A percentile compares a stretch with the other conserved stretches of the same genome.
These are phyloP conservation scores for Capitella teleta DNA, from an alignment of 1,140 invertebrate genomes.

Conservation along the genomic window DNA sequence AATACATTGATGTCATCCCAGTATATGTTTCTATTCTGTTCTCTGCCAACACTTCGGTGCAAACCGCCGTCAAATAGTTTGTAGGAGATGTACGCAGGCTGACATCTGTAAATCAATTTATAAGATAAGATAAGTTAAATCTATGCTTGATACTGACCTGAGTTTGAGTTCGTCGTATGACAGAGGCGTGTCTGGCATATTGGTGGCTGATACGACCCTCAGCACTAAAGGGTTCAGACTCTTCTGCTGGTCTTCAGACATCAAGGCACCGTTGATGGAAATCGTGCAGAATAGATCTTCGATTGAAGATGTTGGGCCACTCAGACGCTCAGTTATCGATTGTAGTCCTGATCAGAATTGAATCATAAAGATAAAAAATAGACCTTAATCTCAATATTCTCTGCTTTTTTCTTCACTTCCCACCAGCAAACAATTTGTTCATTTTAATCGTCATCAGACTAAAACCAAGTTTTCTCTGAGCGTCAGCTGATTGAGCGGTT, in stretches of 20 bases:
- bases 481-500: too few species aligned
- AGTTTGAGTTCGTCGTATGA: slow-evolving; percentile 22
- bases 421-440: too few species aligned
- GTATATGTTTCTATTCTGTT: slow-evolving; percentile 29
- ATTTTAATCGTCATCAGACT: too few species aligned
- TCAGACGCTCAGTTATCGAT: slow-evolving; percentile 26
- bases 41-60: slow-evolving; percentile 23
- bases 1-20: slow-evolving; percentile 39
- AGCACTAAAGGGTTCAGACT: slow-evolving; percentile 38
- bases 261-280: slow-evolving; percentile 22
- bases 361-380: neutral
- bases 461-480: too few species aligned
- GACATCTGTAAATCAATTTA: slow-evolving; percentile 25
- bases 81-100: slow-evolving; percentile 33
- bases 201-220: slow-evolving; percentile 27
- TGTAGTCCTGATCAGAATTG: slow-evolving; percentile 6
- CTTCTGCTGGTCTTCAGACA: slow-evolving; percentile 26
- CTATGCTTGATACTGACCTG: slow-evolving; percentile 20
- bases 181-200: slow-evolving; percentile 31
- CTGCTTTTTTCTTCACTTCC: too few species aligned
- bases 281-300: slow-evolving; percentile 35
- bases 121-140: neutral
- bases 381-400: neutral
- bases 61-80: slow-evolving; percentile 28
- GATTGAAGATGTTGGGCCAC: slow-evolving; percentile 23